Evolutionary conservation across 2,113 vertebrate genomes (phyloP).

Genomic region (Canis aureus): DNA sequence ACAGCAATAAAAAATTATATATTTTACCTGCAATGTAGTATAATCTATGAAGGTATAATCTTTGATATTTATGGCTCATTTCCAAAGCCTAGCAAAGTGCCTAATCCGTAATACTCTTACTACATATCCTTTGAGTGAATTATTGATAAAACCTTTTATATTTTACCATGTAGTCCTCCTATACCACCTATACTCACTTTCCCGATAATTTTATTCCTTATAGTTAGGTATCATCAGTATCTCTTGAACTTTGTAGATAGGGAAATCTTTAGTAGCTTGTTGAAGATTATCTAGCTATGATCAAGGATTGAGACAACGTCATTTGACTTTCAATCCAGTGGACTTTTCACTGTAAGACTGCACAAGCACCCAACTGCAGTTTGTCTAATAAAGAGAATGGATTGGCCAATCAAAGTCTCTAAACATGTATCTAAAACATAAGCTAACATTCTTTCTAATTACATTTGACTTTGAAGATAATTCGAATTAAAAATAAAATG

Average conservation of each 20-base stretch:
- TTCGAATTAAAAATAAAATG: slow-evolving; percentile 28
- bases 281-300: background rate
- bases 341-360: background rate
- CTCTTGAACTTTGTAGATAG: background rate
- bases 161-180: background rate
- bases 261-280: background rate
- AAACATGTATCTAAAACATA: background rate
- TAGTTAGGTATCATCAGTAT: background rate
- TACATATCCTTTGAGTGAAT: background rate
- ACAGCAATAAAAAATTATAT: background rate
- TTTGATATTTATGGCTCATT: background rate
- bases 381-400: background rate
- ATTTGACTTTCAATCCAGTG: background rate
- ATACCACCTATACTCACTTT: background rate
- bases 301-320: background rate
- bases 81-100: background rate
- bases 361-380: background rate
- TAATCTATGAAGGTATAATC: background rate
- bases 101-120: background rate
- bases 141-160: background rate
- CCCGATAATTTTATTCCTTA: background rate
- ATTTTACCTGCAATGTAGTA: background rate
- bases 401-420: background rate
- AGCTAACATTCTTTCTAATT: background rate
- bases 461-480: slow-evolving; percentile 40